Evolutionary conservation across 2,888 invertebrate genomes (phyloP), one percentile per base, ranked within the genome.

Genomic region (Holacanthella duospinosa): DNA sequence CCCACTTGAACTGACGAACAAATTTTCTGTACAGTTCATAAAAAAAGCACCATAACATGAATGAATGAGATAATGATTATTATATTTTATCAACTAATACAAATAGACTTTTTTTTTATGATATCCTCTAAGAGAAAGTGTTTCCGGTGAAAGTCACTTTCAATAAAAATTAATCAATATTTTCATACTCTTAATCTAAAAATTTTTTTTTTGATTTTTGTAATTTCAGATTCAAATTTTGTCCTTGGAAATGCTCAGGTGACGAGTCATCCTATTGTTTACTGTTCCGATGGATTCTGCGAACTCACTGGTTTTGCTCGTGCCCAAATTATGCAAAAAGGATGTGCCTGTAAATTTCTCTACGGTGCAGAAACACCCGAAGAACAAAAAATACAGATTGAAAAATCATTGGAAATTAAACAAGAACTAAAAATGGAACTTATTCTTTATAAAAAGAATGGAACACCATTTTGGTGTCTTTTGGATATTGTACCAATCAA

Each of bases 401-500:
- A 93, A 79, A 85, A 87, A 73, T 88, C 93, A 29, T 83, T 95
- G 72, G 90, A 90, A 75, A 86, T 86, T 73, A 93, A 94, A 79
- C 85, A 86, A 74, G 95, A 95, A 79, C 85, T 94, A 70, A 94
- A 95, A 79, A 82, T 92, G 73, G 94, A 95, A 80, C 88, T 95
- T 68, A 87, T 90, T 75, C 92, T 95, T 79, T 94, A 94, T 80
- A 93, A 92, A 79, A 94, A 93, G 79, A 89, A 85, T 81, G 92
- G 94, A 71, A 85, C 86, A 73, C 88, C 91, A 61, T 95, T 95
- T 80, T 92, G 93, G 89, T 95, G 94, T 80, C 84, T 95, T 74
- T 84, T 95, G 80, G 95, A 95, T 80, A 93, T 95, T 78, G 94
- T 95, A 68, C 95, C 95, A 76, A 95, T 95, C 80, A 95, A 95